Conservation (phyloP, 2,113 vertebrate species). For the Gymnobelideus leadbeateri region DNA sequence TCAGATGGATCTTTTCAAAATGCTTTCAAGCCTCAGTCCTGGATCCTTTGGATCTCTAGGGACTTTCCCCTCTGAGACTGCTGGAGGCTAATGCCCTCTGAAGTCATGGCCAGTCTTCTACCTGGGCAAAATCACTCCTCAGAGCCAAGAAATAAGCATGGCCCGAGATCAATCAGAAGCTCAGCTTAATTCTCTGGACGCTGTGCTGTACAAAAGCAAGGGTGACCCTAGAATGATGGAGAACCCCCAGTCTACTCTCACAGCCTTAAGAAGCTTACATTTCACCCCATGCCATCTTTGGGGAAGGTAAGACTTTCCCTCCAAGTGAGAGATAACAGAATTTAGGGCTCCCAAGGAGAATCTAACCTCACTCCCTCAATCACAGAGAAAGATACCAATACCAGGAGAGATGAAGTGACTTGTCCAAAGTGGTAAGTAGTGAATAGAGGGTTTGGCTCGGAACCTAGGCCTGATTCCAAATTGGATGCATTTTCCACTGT, state of each 20-base stretch:
- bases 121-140: slow-evolving; percentile 80
- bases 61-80: slow-evolving; percentile 80
- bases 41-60: slow-evolving; percentile 79
- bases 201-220: slow-evolving; percentile 36
- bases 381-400: neutral
- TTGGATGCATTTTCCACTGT: neutral
- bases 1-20: slow-evolving; percentile 64
- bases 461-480: neutral
- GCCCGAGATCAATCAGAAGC: slow-evolving; percentile 82
- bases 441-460: neutral
- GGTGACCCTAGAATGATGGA: slow-evolving; percentile 17
- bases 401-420: neutral
- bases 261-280: neutral
- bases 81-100: slow-evolving; percentile 82
- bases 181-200: slow-evolving; percentile 73
- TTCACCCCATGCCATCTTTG: neutral
- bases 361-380: neutral
- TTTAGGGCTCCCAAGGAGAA: neutral
- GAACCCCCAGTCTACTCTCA: neutral
- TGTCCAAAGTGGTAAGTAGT: neutral
- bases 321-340: neutral
- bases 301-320: neutral
- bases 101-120: slow-evolving; percentile 82
- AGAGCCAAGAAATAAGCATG: slow-evolving; percentile 77
- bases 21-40: slow-evolving; percentile 73